A percentile compares a stretch with the other conserved stretches of the same genome.
These are phyloP conservation scores for Paradoxurus hermaphroditus DNA, from an alignment of 2,113 vertebrate genomes.

Conservation along the genomic window DNA sequence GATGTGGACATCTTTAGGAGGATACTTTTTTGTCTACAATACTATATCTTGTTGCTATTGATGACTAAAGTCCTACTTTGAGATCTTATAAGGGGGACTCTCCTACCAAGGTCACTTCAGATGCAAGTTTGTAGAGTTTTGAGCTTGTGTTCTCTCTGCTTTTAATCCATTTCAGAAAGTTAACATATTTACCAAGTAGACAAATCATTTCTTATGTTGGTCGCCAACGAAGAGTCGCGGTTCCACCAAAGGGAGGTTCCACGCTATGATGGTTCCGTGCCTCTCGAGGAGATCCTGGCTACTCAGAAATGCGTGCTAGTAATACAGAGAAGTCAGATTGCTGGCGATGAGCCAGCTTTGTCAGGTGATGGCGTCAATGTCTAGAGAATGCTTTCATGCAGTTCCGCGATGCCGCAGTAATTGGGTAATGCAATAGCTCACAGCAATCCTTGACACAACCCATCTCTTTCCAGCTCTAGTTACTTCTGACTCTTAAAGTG, in stretches of 20 bases:
- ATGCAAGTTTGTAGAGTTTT: background rate
- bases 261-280: fast-evolving
- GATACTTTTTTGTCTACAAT: too few species aligned
- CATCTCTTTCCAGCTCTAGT: background rate
- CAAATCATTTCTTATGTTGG: background rate
- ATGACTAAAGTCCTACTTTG: background rate
- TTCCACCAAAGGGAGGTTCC: background rate
- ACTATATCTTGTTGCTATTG: background rate
- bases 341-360: background rate
- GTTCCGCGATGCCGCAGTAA: background rate
- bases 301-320: background rate
- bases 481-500: constrained; percentile 45
- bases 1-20: fast-evolving
- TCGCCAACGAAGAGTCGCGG: background rate
- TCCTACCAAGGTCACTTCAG: background rate
- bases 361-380: background rate
- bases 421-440: background rate
- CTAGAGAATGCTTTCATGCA: background rate
- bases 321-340: background rate
- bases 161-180: background rate
- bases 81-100: background rate
- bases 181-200: background rate
- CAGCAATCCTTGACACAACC: background rate
- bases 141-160: background rate
- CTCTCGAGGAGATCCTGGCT: background rate